Base-by-base conservation (phyloP, 2,888 invertebrate genomes). In the Timema podura region DNA sequence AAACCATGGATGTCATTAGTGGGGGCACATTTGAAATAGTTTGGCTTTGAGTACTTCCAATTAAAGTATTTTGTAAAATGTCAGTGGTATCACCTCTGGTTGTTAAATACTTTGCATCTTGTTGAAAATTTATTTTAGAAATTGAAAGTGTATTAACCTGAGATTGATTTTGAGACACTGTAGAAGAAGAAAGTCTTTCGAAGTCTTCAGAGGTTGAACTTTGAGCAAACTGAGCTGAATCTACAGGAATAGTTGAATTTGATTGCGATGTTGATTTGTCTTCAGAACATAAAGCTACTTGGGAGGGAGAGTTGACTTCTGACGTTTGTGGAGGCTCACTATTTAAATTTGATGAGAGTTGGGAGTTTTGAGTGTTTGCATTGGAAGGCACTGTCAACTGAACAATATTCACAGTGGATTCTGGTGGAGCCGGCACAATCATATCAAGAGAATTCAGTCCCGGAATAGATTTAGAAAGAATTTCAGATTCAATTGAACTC, bases 391-490 rank as follows among this genome's bases (percentile, higher is more conserved):
- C 48, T 0, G 82, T 80, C 8, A 88, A 82, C 77, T 88, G 88
- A 0, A 88, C 87, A 2, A 88, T 86, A 77, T 88, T 86, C 0
- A 87, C 85, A 8, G 84, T 81, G 8, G 77, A 82, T 79, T 76
- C 82, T 72, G 81, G 78, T 13, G 80, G 76, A 10, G 80, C 79
- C 1, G 89, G 88, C 54, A 84, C 82, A 72, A 90, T 84, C 82
- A 87, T 86, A 72, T 87, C 87, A 64, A 85, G 80, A 65, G 85
- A 84, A 72, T 85, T 84, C 73, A 88, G 79, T 11, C 88, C 88
- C 47, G 87, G 86, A 3, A 87, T 82, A 70, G 59, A 83, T 67
- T 83, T 82, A 30, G 84, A 80, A 46, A 85, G 75, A 54, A 82
- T 80, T 66, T 80, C 80, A 57, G 79, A 80, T 64, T 79, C 79